These are phyloP conservation scores for Ectropis crepuscularia DNA, from an alignment of 2,888 invertebrate genomes.

Conservation along the genomic window DNA sequence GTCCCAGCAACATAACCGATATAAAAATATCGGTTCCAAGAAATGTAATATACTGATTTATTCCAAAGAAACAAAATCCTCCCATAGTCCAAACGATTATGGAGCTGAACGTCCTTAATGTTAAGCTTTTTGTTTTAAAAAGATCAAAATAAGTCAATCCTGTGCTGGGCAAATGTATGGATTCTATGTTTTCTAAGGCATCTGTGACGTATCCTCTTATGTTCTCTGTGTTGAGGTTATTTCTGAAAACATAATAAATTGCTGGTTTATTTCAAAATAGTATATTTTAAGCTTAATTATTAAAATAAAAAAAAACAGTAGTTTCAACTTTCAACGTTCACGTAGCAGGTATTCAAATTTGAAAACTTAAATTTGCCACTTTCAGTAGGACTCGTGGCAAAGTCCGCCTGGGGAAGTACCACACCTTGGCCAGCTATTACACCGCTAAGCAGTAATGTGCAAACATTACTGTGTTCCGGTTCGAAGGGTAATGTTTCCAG, in stretches of 20 bases:
- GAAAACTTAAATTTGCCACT: no score
- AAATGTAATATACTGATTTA: conserved; percentile 61
- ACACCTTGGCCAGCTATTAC: no score
- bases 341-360: no score
- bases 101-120: conserved; percentile 45
- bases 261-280: neutral
- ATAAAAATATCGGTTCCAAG: conserved; percentile 55
- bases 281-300: no score
- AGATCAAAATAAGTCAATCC: conserved; percentile 53
- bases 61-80: conserved; percentile 58
- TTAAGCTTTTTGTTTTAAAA: conserved; percentile 50
- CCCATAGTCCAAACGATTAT: conserved; percentile 49
- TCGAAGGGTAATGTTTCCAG: no score
- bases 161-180: conserved; percentile 38
- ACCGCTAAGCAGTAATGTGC: no score
- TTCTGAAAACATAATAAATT: conserved; percentile 46
- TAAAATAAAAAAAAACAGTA: no score
- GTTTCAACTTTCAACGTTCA: no score
- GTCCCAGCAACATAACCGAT: conserved; percentile 54
- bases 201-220: conserved; percentile 51
- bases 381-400: no score
- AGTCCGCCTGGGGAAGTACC: no score
- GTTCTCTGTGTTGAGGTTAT: conserved; percentile 50
- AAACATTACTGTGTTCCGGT: no score
- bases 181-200: conserved; percentile 48